These are phyloP conservation scores for Pangasius macronema DNA, from an alignment of 2,797 vertebrate genomes.

Conservation along the genomic window DNA sequence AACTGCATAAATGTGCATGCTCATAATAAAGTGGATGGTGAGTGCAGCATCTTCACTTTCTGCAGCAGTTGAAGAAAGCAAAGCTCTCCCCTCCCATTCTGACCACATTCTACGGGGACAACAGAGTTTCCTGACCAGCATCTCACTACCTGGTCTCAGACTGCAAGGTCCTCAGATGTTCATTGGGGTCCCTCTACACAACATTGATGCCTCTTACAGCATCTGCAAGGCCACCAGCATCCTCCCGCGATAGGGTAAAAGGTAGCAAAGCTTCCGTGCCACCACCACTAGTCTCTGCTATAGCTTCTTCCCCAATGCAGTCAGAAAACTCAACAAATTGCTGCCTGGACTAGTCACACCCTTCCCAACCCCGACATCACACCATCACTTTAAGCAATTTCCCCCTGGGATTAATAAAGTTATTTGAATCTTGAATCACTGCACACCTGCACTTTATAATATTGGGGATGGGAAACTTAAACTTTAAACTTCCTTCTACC, in stretches of 20 bases:
- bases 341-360: background rate
- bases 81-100: background rate
- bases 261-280: background rate
- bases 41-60: background rate
- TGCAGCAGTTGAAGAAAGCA: background rate
- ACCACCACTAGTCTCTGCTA: background rate
- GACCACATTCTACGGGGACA: background rate
- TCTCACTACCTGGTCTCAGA: background rate
- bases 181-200: background rate
- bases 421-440: too few species aligned
- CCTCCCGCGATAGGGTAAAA: background rate
- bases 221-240: background rate
- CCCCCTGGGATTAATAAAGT: too few species aligned
- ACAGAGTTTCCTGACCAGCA: background rate
- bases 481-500: background rate
- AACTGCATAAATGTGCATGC: too few species aligned
- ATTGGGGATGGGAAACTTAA: background rate
- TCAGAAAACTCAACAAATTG: background rate
- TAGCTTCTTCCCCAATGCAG: background rate
- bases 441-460: background rate
- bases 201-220: background rate
- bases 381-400: too few species aligned
- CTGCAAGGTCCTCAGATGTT: background rate
- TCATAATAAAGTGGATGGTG: too few species aligned
- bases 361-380: background rate